Base-by-base conservation (phyloP, 2,888 invertebrate species). In the Slavum lentiscoides region DNA sequence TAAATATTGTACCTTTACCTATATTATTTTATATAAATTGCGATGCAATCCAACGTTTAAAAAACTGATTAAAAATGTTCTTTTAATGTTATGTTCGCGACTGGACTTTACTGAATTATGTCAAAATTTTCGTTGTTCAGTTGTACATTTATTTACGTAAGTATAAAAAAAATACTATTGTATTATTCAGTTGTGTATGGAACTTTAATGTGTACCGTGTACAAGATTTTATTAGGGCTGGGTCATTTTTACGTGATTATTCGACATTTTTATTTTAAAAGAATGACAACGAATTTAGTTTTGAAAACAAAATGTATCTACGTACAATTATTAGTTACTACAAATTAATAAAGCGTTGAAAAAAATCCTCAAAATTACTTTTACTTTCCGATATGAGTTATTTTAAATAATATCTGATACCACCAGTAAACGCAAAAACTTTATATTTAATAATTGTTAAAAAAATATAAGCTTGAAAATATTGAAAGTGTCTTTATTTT, bases 81-180 rank as follows among this genome's bases (percentile, higher is more conserved):
- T 37, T 21, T 1, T 74, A 21, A 64, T 53, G 43, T 43, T 73
- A 55, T 66, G 39, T 66, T 55, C 17, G 17, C 21, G 37, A 74
- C 37, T 21, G 17, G 58, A 23, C n/a, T 19, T 15, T 64, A 37
- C 64, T 64, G 21, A 80, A 80, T 80, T 80, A 80, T 80, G 77
- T 64, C 55, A 80, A 80, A 2, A 23, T 39, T 62, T 62, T 70
- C n/a, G 23, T 58, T 72, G 21, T 58, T 70, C 39, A 69, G 70
- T 37, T 49, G n/a, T 37, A 64, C 53, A 70, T 39, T 80, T 64
- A 53, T 70, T 62, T 43, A 55, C 58, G 77, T 80, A 70, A 80
- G 77, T 80, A 80, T 30, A 55, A 7, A 21, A 43, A 43, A 21
- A 21, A 21, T 15, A 43, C 13, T 67, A 49, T 13, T 11, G 11